Evolutionary conservation across 2,113 vertebrate species (phyloP).

Genomic region (Bufo gargarizans): DNA sequence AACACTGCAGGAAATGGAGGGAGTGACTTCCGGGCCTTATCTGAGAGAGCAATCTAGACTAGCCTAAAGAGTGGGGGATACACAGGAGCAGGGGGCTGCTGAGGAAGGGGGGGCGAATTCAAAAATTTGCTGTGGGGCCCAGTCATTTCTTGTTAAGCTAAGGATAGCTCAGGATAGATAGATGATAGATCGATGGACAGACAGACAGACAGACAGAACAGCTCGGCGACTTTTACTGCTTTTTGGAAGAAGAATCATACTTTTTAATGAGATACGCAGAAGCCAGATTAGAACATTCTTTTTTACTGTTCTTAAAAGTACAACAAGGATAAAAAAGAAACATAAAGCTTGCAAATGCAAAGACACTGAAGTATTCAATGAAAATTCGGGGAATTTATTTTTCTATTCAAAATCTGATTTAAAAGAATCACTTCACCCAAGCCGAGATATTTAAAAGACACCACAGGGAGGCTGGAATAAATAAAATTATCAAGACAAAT

Average conservation of each 20-base stretch:
- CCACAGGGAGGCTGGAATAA: slow-evolving; percentile 23
- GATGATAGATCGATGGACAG: too few relatives aligned
- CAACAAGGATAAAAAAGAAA: background rate
- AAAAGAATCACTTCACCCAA: background rate
- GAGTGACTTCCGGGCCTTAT: too few relatives aligned
- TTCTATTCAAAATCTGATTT: background rate
- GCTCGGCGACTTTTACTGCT: too few relatives aligned
- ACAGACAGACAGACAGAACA: too few relatives aligned
- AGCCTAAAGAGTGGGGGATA: too few relatives aligned
- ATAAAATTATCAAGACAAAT: slow-evolving; percentile 40
- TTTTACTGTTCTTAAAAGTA: background rate
- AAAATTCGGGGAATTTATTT: background rate
- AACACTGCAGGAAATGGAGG: too few relatives aligned
- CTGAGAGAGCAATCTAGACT: too few relatives aligned
- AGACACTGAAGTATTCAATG: background rate
- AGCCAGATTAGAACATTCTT: background rate
- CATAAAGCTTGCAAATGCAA: background rate
- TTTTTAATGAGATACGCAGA: background rate
- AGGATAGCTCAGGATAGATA: too few relatives aligned
- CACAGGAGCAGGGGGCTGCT: too few relatives aligned
- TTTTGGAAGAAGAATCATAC: background rate
- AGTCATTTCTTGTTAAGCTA: too few relatives aligned
- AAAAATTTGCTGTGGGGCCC: too few relatives aligned
- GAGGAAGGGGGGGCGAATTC: too few relatives aligned
- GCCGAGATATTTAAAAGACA: slow-evolving; percentile 3